A percentile compares a stretch with the other conserved stretches of the same genome.
Evolutionary conservation across 2,888 invertebrate species (phyloP).

Genomic region (Agonopterix arenella): DNA sequence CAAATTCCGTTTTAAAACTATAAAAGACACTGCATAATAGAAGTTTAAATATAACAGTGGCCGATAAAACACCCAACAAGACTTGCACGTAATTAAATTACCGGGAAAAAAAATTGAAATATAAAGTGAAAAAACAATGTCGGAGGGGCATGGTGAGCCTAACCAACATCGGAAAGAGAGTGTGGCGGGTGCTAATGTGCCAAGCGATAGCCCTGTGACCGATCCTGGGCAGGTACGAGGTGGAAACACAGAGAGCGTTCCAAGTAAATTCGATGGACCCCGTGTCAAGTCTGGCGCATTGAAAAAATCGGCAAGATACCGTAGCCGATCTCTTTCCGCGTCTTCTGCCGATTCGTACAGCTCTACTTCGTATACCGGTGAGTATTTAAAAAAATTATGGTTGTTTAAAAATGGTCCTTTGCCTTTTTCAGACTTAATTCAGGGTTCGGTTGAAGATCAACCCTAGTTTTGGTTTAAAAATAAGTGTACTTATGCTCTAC

Average conservation of each 20-base stretch:
- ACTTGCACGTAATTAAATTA: constrained; percentile 7
- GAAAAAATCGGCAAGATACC: constrained; percentile 91
- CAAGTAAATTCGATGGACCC: constrained; percentile 63
- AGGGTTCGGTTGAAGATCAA: no score
- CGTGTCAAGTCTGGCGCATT: constrained; percentile 82
- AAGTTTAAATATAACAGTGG: no score
- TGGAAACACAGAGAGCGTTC: constrained; percentile 53
- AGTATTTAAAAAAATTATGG: constrained; percentile 19
- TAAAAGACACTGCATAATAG: no score
- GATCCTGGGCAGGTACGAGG: constrained; percentile 82
- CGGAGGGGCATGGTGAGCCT: constrained; percentile 58
- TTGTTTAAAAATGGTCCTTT: background rate
- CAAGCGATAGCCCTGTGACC: constrained; percentile 85
- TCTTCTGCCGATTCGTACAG: constrained; percentile 97
- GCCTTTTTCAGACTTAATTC: no score
- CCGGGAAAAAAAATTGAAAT: constrained; percentile 5
- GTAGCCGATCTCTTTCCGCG: constrained; percentile 93
- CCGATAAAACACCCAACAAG: background rate
- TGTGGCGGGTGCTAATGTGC: constrained; percentile 64
- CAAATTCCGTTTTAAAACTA: background rate
- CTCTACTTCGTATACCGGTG: constrained; percentile 83
- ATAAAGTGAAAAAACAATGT: constrained; percentile 36
- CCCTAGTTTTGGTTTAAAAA: no score
- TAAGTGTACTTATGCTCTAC: no score
- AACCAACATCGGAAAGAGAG: constrained; percentile 56